These are phyloP conservation scores for Ctenopoma kingsleyae DNA, from an alignment of 2,797 vertebrate species.

Conservation along the genomic window DNA sequence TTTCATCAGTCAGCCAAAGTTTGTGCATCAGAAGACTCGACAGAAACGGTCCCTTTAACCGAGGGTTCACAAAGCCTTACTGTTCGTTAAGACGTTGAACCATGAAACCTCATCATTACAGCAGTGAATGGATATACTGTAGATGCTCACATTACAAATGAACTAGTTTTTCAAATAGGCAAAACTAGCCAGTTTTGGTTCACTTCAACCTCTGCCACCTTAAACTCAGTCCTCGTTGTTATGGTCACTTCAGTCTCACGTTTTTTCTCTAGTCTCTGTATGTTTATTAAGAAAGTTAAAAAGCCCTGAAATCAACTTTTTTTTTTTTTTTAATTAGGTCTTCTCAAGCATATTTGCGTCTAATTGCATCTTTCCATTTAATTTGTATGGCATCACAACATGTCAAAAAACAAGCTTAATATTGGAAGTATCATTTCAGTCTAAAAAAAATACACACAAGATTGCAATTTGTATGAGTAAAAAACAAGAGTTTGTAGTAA, in stretches of 20 bases:
- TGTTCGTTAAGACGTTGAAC: slow-evolving; percentile 47
- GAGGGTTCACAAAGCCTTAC: slow-evolving; percentile 51
- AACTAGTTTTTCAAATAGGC: too few relatives aligned
- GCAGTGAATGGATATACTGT: slow-evolving; percentile 3
- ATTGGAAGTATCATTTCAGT: slow-evolving; percentile 3
- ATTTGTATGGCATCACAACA: neutral
- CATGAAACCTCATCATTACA: slow-evolving; percentile 55
- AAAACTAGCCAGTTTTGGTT: neutral
- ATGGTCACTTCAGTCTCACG: neutral
- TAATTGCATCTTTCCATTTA: neutral
- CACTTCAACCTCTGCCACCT: neutral
- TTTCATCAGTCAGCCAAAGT: neutral
- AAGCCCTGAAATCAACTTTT: too few relatives aligned
- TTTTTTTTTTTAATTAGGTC: too few relatives aligned
- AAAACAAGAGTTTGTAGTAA: neutral
- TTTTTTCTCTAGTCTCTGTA: neutral
- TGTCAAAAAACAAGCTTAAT: neutral
- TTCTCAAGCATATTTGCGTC: neutral
- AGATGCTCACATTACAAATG: neutral
- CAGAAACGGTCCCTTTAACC: slow-evolving; percentile 38
- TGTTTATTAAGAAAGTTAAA: too few relatives aligned
- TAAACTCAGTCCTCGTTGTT: neutral
- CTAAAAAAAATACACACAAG: neutral
- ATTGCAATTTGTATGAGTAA: neutral
- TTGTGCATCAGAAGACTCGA: slow-evolving; percentile 32